Evolutionary conservation across 2,113 vertebrate species (phyloP), one percentile per base, ranked within the genome.

Genomic region (Fukomys damarensis): DNA sequence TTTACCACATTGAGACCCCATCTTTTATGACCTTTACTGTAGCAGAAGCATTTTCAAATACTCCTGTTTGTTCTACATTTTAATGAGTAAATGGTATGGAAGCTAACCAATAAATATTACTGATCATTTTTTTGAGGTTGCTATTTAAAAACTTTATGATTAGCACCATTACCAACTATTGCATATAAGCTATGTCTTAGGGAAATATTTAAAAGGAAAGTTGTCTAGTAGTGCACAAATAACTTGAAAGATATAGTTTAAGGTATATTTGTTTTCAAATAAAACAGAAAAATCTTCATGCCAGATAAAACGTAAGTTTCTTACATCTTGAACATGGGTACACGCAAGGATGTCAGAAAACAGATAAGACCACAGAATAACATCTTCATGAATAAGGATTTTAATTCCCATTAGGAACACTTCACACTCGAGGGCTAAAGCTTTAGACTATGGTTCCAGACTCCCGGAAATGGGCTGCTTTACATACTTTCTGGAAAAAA

Each of bases 261-360:
- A 81, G 46, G 9, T 49, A n/a, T 63, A 89, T 86, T 95, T 92
- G 86, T 89, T 95, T 76, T 79, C 30, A 89, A 89, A 90, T 49
- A 3, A 65, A 80, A 72, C 66, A 89, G 26, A 83, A 63, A 88
- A 91, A 49, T 82, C 17, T 94, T 74, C 46, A 46, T 65, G 35
- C 16, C 41, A 93, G 12, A 84, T 35, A 89, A 81, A 1, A 86
- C 19, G 12, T 58, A 82, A 95, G 59, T 70, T 76, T 58, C 49
- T 52, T 92, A 41, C 8, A 93, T 90, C 22, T 41, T 68, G 19
- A 87, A 96, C n/a, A 35, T 11, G 3, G 59, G 13, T 77, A 84
- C 72, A 94, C 0, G 76, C 7, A 63, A 6, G 26, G 10, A 17
- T 80, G 17, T 86, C 32, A 84, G 30, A 56, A 66, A 95, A 82